A percentile compares a stretch with the other conserved stretches of the same genome.
phyloP scores from a whole-genome alignment of 2,113 vertebrate genomes.

The Marmota flaviventris region DNA sequence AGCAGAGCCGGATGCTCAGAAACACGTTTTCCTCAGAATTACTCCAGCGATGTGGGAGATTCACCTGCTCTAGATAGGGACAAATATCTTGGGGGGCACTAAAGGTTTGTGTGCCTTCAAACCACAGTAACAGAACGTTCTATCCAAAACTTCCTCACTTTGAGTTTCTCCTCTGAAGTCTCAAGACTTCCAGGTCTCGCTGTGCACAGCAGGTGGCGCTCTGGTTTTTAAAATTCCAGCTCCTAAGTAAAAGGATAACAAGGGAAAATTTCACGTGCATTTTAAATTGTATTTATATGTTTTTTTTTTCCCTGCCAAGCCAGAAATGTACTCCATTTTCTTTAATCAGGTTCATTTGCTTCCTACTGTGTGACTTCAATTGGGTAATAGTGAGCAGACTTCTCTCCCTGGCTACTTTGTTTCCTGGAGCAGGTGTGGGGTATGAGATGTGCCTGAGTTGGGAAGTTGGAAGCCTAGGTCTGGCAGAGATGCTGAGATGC shows the following conservation, averaged over 20 bases:
- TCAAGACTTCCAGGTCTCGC: rapidly evolving
- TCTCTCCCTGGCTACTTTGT: neutral
- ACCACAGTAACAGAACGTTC: neutral
- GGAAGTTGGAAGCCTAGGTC: neutral
- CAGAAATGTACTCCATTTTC: slow-evolving; percentile 79
- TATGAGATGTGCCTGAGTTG: neutral
- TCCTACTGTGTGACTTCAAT: neutral
- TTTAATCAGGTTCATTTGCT: slow-evolving; percentile 58
- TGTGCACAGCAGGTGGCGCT: slow-evolving; percentile 85
- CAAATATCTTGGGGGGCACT: neutral
- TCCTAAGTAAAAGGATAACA: neutral
- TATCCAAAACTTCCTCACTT: neutral
- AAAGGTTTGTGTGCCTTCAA: neutral
- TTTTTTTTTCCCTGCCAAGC: slow-evolving; percentile 1
- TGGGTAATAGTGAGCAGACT: slow-evolving; percentile 30
- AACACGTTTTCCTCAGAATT: neutral
- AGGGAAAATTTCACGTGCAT: slow-evolving; percentile 28
- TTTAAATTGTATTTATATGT: slow-evolving; percentile 59
- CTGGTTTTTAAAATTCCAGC: slow-evolving; percentile 77
- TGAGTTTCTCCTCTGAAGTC: neutral
- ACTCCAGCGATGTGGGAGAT: neutral
- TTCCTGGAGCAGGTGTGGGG: slow-evolving; percentile 2
- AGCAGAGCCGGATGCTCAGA: neutral
- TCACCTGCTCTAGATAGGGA: neutral
- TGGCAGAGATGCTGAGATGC: neutral